Evolutionary conservation across 1,140 invertebrate genomes (phyloP).

Genomic region (Heliconius congener): DNA sequence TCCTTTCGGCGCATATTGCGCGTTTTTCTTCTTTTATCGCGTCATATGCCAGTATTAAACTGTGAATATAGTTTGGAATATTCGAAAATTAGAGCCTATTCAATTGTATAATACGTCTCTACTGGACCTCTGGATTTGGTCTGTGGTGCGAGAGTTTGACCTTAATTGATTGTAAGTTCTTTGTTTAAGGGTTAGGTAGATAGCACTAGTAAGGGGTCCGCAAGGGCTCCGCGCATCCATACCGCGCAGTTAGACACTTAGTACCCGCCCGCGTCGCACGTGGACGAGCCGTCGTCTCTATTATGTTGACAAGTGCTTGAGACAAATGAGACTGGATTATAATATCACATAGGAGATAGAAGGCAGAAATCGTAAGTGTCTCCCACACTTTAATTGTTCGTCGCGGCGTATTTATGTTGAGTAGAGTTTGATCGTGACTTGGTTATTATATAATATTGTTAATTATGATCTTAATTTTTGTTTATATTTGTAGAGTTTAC

Average conservation of each 20-base stretch:
- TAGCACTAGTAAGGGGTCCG: slow-evolving; percentile 67
- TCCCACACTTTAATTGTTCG: slow-evolving; percentile 1
- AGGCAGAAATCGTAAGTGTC: slow-evolving; percentile 41
- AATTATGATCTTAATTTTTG: background rate
- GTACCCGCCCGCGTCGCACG: slow-evolving; percentile 69
- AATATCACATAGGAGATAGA: slow-evolving; percentile 38
- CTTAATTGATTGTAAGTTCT: slow-evolving; percentile 72
- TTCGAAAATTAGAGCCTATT: slow-evolving; percentile 57
- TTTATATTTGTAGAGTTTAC: background rate
- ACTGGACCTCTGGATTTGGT: slow-evolving; percentile 20
- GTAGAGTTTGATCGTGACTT: background rate
- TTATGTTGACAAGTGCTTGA: slow-evolving; percentile 66
- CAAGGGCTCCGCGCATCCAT: slow-evolving; percentile 68
- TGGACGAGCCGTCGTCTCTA: slow-evolving; percentile 61
- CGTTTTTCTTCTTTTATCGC: slow-evolving; percentile 80
- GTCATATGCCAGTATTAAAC: slow-evolving; percentile 73
- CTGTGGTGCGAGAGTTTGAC: slow-evolving; percentile 40
- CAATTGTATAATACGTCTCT: slow-evolving; percentile 21
- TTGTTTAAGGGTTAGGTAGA: slow-evolving; percentile 68
- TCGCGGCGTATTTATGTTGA: background rate
- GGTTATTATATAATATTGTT: slow-evolving; percentile 8
- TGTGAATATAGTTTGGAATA: slow-evolving; percentile 61
- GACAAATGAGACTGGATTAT: slow-evolving; percentile 54
- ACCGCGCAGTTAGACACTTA: slow-evolving; percentile 66
- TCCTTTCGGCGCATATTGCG: slow-evolving; percentile 73